Percentiles rank a stretch among this genome's conserved stretches.
Conservation (phyloP, 2,888 invertebrate genomes). For the Lasioglossum morio region DNA sequence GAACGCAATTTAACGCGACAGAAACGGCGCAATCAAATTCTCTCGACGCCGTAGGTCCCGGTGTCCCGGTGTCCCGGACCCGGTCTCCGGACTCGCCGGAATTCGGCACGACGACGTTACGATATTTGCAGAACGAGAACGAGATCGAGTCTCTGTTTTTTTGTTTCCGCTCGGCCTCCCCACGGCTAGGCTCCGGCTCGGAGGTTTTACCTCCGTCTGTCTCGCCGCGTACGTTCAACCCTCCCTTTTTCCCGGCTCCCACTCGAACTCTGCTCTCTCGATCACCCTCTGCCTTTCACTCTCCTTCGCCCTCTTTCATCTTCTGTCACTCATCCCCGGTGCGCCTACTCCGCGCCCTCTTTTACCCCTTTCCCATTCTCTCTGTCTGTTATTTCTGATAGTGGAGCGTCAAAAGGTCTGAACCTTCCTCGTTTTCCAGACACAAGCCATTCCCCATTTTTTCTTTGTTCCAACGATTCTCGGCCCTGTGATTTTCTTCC, state of each 20-base stretch:
- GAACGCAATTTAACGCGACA: slow-evolving; percentile 5
- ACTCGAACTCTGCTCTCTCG: slow-evolving; percentile 57
- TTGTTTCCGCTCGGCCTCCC: not conserved
- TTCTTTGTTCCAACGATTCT: slow-evolving; percentile 41
- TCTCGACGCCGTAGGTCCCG: not conserved
- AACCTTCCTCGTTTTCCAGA: slow-evolving; percentile 38
- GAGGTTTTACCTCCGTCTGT: slow-evolving; percentile 14
- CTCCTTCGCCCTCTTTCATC: slow-evolving; percentile 28
- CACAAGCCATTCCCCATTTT: slow-evolving; percentile 32
- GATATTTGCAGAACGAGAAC: slow-evolving; percentile 19
- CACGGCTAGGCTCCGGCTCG: not conserved
- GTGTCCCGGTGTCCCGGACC: too few relatives aligned
- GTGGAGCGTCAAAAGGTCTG: slow-evolving; percentile 45
- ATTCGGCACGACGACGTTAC: slow-evolving; percentile 18
- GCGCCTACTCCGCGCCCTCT: not conserved
- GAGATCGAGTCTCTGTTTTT: not conserved
- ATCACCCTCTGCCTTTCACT: slow-evolving; percentile 42
- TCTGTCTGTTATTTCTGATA: slow-evolving; percentile 28
- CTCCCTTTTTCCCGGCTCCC: slow-evolving; percentile 43
- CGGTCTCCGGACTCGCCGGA: not conserved
- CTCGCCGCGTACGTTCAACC: slow-evolving; percentile 38
- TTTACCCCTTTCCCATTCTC: slow-evolving; percentile 1
- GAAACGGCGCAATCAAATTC: not conserved
- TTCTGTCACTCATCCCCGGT: slow-evolving; percentile 10
- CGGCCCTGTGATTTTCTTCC: slow-evolving; percentile 40